Base-by-base conservation (phyloP, 2,797 vertebrate species). In the Rhinichthys osculus region DNA sequence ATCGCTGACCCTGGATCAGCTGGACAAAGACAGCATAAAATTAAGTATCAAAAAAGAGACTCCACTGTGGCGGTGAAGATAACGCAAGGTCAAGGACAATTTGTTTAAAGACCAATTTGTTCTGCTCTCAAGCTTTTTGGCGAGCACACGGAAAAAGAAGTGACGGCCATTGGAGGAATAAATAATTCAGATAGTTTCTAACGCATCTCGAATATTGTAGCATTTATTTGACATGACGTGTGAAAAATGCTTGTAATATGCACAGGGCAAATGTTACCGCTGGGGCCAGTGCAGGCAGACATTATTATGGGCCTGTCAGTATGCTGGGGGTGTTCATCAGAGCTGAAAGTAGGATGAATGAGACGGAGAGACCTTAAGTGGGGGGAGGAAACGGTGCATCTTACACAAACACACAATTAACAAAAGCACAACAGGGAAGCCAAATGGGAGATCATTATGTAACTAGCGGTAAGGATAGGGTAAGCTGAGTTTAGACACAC, bases 371-470 rank as follows among this genome's bases (percentile, higher is more conserved):
- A 92, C 27, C 90, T 82, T 67, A 76, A 88, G 87, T 89, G 87
- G 82, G 83, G 40, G 87, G 85, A 90, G 91, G 90, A 93, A 93
- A 92, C 71, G 4, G 77, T 80, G 78, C 42, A 50, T 85, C 92
- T 91, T 94, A 93, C 91, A 91, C 92, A 71, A 85, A 17, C 54
- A 54, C n/a, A 67, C 33, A 85, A 85, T 85, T 86, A 86, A 94
- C 92, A 95, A 94, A 94, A 92, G 92, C 90, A 88, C 92, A 62
- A 92, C 93, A 88, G 93, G 94, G 92, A 90, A 90, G 92, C 93
- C 89, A 92, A 93, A 92, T 94, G 91, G 91, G 92, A 94, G 91
- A 92, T 93, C 90, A 92, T 94, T 94, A 92, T 92, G 90, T 93
- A 94, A 95, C 89, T 91, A 74, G 69, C 50, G 1, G 81, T 84